These are phyloP conservation scores for Venustoraphidia nigricollis DNA, from an alignment of 2,888 invertebrate genomes.

Conservation along the genomic window DNA sequence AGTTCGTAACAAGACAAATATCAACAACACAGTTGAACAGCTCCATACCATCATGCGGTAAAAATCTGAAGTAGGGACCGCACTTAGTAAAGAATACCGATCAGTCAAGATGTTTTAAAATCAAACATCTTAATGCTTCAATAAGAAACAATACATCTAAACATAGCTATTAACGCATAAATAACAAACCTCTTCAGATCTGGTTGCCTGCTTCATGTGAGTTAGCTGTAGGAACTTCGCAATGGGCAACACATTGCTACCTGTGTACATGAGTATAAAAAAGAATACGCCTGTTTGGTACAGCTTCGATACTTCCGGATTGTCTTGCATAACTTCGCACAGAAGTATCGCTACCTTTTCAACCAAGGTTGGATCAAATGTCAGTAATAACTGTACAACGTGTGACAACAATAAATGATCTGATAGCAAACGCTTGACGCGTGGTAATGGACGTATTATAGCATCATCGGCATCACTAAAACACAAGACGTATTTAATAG, in stretches of 20 bases:
- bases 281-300: slow-evolving; percentile 94
- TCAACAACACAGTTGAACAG: no score
- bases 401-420: slow-evolving; percentile 84
- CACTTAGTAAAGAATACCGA: no score
- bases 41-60: no score
- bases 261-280: slow-evolving; percentile 97
- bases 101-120: no score
- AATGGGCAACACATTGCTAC: slow-evolving; percentile 91
- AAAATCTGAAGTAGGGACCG: no score
- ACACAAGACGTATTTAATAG: no score
- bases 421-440: slow-evolving; percentile 74
- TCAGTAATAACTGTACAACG: slow-evolving; percentile 85
- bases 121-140: neutral
- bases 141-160: neutral
- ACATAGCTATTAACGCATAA: slow-evolving; percentile 1
- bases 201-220: slow-evolving; percentile 90
- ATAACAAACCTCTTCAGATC: slow-evolving; percentile 66
- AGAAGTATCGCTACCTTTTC: slow-evolving; percentile 88
- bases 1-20: no score
- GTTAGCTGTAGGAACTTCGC: slow-evolving; percentile 88
- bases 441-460: slow-evolving; percentile 90
- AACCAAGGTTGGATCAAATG: slow-evolving; percentile 93
- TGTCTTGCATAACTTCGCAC: slow-evolving; percentile 86
- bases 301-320: slow-evolving; percentile 85
- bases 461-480: slow-evolving; percentile 75